Base-by-base conservation (phyloP, 2,113 vertebrate species). In the Leiothrix lutea region DNA sequence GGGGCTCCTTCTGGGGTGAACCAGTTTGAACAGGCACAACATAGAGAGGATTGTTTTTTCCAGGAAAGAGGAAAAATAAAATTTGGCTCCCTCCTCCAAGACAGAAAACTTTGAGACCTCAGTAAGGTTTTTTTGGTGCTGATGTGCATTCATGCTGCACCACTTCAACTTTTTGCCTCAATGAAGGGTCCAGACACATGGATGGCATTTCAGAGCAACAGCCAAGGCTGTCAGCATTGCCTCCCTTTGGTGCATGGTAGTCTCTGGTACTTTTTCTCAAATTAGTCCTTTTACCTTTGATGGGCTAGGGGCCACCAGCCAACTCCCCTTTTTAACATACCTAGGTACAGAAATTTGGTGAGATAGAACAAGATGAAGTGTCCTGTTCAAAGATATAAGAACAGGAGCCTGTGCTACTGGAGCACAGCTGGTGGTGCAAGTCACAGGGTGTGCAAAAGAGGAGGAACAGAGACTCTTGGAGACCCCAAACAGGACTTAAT, bases 1-100 rank as follows among this genome's bases (percentile, higher is more conserved):
- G 79, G 86, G 61, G 92, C 92, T 91, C 92, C 42, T 65, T 94
- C 28, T 77, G 58, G 89, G 67, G 56, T 48, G 91, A 94, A 90
- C 65, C 51, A 86, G 36, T 88, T 64, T 71, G 58, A 91, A 91
- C 6, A 54, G 33, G 67, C 20, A 69, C 12, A 81, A 77, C 19
- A 44, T 3, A 7, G 53, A 31, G 60, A 71, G 31, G 75, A 93
- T 5, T 62, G 38, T 23, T 92, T 93, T 94, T 91, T 92, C 56
- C 51, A 79, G 73, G 44, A 74, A 92, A 75, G 35, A 72, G 6
- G 42, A 81, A 36, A 53, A 95, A 73, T 19, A 84, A 71, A 87
- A 64, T 1, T 28, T 50, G 79, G 14, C 42, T 72, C n/a, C 33
- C 25, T 74, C 31, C 7, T 44, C 38, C 66, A 67, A 89, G 57